These are phyloP conservation scores for Callitettix versicolor DNA, from an alignment of 1,140 invertebrate species.

Conservation along the genomic window DNA sequence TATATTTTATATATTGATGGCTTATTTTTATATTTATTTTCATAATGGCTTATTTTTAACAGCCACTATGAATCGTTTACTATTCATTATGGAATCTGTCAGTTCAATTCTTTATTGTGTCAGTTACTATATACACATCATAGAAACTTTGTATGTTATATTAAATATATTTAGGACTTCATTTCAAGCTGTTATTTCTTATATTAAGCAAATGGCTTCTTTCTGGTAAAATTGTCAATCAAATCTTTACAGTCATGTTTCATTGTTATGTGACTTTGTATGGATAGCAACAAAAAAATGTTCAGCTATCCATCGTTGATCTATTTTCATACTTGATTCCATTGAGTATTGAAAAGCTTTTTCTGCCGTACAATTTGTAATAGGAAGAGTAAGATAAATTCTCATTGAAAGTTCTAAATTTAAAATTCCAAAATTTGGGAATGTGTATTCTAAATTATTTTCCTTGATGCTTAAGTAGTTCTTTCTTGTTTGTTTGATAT, in stretches of 20 bases:
- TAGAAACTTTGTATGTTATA: too few relatives aligned
- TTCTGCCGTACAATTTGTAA: not conserved
- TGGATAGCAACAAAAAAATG: not conserved
- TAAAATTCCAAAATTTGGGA: not conserved
- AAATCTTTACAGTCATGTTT: not conserved
- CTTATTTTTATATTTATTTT: too few relatives aligned
- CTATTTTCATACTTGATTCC: not conserved
- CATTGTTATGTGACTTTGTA: not conserved
- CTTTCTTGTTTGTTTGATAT: not conserved
- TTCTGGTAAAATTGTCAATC: not conserved
- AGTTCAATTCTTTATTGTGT: too few relatives aligned
- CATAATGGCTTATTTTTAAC: too few relatives aligned
- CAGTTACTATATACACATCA: too few relatives aligned
- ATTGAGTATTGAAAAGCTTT: not conserved
- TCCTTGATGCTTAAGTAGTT: not conserved
- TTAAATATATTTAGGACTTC: too few relatives aligned
- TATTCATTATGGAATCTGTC: too few relatives aligned
- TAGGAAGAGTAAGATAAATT: not conserved
- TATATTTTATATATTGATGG: too few relatives aligned
- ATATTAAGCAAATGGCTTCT: not conserved
- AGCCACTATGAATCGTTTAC: too few relatives aligned
- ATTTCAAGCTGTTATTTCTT: not conserved
- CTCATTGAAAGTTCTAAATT: not conserved
- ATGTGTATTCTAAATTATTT: too few relatives aligned
- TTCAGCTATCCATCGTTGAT: not conserved